Percentiles rank a stretch among this genome's conserved stretches.
Conservation (phyloP, 2,797 vertebrate genomes). For the Neosilurus hyrtlii region DNA sequence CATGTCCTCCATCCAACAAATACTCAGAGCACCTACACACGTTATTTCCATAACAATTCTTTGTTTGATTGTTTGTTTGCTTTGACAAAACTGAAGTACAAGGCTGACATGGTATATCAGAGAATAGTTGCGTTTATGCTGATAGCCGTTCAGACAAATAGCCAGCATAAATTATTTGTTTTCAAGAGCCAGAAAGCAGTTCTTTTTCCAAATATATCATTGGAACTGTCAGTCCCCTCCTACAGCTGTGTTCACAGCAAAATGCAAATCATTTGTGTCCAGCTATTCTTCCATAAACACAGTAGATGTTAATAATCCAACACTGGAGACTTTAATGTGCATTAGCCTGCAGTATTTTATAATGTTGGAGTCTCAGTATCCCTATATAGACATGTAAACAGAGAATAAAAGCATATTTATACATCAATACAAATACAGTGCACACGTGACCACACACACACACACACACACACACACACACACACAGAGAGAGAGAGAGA, state of each 20-base stretch:
- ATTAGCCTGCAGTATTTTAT: not conserved
- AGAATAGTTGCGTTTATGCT: not conserved
- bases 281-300: not conserved
- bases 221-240: not conserved
- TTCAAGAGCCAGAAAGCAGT: not conserved
- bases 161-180: not conserved
- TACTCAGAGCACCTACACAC: not conserved
- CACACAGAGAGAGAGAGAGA: not conserved
- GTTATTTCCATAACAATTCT: not conserved
- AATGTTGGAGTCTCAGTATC: not conserved
- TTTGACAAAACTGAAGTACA: not conserved
- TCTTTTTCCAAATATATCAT: not conserved
- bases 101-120: not conserved
- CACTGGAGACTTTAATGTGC: not conserved
- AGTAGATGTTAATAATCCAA: not conserved
- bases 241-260: not conserved
- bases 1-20: too few relatives aligned
- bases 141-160: not conserved
- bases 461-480: conserved; percentile 1
- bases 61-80: not conserved
- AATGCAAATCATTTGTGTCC: not conserved
- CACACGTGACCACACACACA: not conserved
- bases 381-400: not conserved
- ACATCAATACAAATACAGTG: too few relatives aligned
- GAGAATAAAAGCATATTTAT: not conserved